These are phyloP conservation scores for Saimiri boliviensis DNA, from an alignment of 2,113 vertebrate genomes.

Conservation along the genomic window DNA sequence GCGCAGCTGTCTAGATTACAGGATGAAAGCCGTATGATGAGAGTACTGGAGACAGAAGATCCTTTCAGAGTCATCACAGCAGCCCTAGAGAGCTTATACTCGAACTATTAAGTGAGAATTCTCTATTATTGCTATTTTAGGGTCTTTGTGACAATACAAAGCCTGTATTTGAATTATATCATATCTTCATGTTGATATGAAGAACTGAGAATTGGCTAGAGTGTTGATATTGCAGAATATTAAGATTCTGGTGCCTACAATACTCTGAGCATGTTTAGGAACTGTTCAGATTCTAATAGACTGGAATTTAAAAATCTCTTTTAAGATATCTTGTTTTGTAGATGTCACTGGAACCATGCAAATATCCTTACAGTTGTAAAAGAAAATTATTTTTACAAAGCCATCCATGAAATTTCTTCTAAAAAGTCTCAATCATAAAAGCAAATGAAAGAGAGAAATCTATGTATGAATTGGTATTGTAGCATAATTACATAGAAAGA, in stretches of 20 bases:
- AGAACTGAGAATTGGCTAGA: not conserved
- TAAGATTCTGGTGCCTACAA: not conserved
- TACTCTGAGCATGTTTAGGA: not conserved
- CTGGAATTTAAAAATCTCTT: not conserved
- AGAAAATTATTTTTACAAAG: not conserved
- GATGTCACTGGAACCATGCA: not conserved
- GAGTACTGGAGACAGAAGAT: not conserved
- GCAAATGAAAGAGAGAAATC: not conserved
- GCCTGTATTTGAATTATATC: not conserved
- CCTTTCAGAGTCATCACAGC: not conserved
- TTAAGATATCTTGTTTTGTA: not conserved
- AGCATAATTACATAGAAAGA: not conserved
- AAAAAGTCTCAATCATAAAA: constrained; percentile 6
- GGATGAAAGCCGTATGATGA: no score
- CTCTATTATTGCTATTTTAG: not conserved
- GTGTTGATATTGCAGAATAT: not conserved
- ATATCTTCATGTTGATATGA: not conserved
- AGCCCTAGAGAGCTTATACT: not conserved
- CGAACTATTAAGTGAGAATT: not conserved
- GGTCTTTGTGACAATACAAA: not conserved
- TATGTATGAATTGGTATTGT: not conserved
- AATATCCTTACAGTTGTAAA: not conserved
- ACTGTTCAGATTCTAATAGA: not conserved
- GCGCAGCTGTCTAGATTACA: not conserved
- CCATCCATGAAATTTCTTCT: not conserved